These are phyloP conservation scores for Uropetala carovei DNA, from an alignment of 2,888 invertebrate species.

Conservation along the genomic window DNA sequence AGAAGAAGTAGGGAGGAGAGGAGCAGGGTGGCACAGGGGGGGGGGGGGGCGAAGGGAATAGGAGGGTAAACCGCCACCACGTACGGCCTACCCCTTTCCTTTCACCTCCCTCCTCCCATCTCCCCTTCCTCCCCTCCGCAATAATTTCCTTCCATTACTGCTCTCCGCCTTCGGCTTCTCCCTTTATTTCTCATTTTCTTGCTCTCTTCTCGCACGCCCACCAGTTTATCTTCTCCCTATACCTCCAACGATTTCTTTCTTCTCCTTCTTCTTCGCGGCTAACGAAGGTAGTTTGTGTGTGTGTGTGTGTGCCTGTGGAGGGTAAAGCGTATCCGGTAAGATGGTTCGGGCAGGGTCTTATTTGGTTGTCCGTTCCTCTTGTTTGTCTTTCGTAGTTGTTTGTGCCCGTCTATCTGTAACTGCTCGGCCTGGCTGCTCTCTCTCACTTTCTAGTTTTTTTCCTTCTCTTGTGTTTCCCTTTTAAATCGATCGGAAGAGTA, in stretches of 20 bases:
- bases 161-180: neutral
- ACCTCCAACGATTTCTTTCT: neutral
- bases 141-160: neutral
- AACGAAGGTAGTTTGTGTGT: conserved; percentile 30
- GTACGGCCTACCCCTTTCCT: neutral
- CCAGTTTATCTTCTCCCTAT: neutral
- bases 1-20: too few species aligned
- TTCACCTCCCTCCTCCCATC: neutral
- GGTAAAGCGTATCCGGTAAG: conserved; percentile 12
- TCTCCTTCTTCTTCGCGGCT: neutral
- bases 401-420: conserved; percentile 57
- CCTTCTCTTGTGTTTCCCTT: neutral
- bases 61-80: neutral
- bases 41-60: neutral
- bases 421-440: conserved; percentile 22
- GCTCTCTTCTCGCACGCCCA: neutral
- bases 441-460: neutral
- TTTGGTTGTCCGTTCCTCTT: conserved; percentile 54
- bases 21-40: neutral
- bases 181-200: neutral
- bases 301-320: neutral
- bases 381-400: conserved; percentile 54
- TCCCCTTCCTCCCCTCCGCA: neutral
- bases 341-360: conserved; percentile 42
- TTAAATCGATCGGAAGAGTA: neutral